These are phyloP conservation scores for Helicoverpa armigera DNA, from an alignment of 1,140 invertebrate species.

Conservation along the genomic window DNA sequence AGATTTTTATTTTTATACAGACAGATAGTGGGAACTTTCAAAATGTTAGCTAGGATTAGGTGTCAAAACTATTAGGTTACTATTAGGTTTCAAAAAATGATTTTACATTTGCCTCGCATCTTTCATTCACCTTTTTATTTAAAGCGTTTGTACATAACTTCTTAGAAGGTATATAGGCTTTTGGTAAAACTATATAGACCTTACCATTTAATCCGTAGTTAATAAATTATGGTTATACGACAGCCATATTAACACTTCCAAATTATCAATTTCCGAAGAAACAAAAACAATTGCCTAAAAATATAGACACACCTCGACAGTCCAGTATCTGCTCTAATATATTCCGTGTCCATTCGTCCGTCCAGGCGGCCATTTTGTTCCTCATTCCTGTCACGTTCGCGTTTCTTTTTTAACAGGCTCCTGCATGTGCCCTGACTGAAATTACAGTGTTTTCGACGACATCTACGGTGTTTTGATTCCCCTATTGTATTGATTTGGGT, in stretches of 20 bases:
- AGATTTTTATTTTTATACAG: background rate
- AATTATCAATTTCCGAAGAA: no score
- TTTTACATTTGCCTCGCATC: no score
- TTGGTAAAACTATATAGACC: no score
- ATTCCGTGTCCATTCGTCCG: slow-evolving; percentile 73
- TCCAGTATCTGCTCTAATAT: slow-evolving; percentile 60
- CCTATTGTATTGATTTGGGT: slow-evolving; percentile 63
- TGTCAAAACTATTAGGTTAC: no score
- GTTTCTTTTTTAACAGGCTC: slow-evolving; percentile 74
- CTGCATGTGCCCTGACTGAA: slow-evolving; percentile 78
- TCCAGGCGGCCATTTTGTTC: slow-evolving; percentile 54
- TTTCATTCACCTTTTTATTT: no score
- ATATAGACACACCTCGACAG: background rate
- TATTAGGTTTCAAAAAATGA: no score
- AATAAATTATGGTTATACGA: no score
- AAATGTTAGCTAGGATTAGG: background rate
- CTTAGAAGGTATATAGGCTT: no score
- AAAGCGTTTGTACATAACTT: no score
- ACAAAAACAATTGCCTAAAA: no score
- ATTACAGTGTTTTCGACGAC: slow-evolving; percentile 78
- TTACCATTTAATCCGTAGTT: no score
- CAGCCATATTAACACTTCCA: no score
- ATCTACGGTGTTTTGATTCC: slow-evolving; percentile 75
- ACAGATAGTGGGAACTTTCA: background rate
- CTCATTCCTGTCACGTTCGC: slow-evolving; percentile 73